Base-by-base conservation (phyloP, 2,113 vertebrate species). In the Rattus norvegicus region DNA sequence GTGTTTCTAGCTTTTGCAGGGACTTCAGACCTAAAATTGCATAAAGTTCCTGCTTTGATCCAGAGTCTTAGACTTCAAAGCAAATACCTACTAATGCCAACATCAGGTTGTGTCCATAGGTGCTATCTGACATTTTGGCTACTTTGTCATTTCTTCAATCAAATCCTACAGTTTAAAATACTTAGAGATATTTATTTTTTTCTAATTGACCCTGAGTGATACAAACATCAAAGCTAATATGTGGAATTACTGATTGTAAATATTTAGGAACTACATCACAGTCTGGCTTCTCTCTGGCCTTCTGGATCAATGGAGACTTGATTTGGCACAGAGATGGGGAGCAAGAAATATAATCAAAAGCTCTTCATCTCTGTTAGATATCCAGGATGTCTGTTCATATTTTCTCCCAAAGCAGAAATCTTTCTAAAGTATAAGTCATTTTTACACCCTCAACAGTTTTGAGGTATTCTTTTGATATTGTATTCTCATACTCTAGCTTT, bases 201-300 rank as follows among this genome's bases (percentile, higher is more conserved):
- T 70, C 19, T 88, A 4, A 43, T 91, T 77, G 43, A 86, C 0
- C 22, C 12, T 43, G 28, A 69, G 28, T 47, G 39, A 70, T 33
- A 47, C 8, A 80, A 77, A n/a, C 17, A 49, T 90, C 22, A 88
- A 90, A 92, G 0, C 10, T 61, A 69, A 70, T 90, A 90, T 91
- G 43, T 94, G 39, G 49, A 94, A 89, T 43, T 91, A 65, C 83
- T 88, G 79, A 75, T 76, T 59, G n/a, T 76, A 95, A 63, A 56
- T 91, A 12, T 76, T 85, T 75, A 89, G 87, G 54, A 43, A 49
- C 2, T 47, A 13, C 19, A 80, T 73, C 24, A 11, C 9, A 17
- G 16, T 11, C n/a, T 85, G 17, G 28, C 39, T 33, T 85, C 26
- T 65, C n/a, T 65, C 39, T 43, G 2, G 10, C 26, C 14, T 80